These are phyloP conservation scores for Metridium senile DNA, from an alignment of 92 coral and sea anemone species.

Conservation along the genomic window DNA sequence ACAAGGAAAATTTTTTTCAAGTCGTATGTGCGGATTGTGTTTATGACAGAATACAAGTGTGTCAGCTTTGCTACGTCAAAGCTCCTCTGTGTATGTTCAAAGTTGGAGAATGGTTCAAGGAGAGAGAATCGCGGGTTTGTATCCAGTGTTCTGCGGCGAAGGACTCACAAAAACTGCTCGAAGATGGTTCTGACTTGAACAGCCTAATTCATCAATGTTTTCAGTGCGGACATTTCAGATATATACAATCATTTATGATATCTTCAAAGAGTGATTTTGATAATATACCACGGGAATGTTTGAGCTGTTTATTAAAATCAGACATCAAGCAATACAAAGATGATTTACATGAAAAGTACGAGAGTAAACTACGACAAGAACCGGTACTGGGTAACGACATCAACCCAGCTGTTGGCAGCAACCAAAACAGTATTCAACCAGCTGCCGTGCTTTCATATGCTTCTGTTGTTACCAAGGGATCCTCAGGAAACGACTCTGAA, in stretches of 20 bases:
- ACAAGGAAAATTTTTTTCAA: slow-evolving; percentile 55
- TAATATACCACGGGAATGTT: slow-evolving; percentile 74
- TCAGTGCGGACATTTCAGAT: slow-evolving; percentile 88
- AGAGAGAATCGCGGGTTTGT: slow-evolving; percentile 75
- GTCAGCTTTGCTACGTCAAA: slow-evolving; percentile 71
- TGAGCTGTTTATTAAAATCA: slow-evolving; percentile 78
- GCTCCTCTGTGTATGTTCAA: slow-evolving; percentile 94
- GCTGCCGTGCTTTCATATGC: slow-evolving; percentile 60
- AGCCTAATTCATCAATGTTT: slow-evolving; percentile 90
- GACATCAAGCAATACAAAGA: slow-evolving; percentile 82
- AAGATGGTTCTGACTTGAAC: slow-evolving; percentile 71
- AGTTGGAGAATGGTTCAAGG: slow-evolving; percentile 90
- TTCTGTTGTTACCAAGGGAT: slow-evolving; percentile 82
- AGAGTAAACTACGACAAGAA: slow-evolving; percentile 75
- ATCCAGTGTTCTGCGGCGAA: slow-evolving; percentile 85
- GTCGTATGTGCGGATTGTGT: slow-evolving; percentile 94
- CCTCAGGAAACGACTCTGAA: slow-evolving; percentile 29
- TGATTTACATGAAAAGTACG: slow-evolving; percentile 81
- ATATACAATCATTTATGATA: slow-evolving; percentile 81
- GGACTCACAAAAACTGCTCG: slow-evolving; percentile 71
- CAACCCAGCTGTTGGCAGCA: slow-evolving; percentile 53
- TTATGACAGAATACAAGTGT: slow-evolving; percentile 90
- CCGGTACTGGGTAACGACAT: slow-evolving; percentile 82
- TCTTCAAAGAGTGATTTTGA: slow-evolving; percentile 55
- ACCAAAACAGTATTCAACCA: slow-evolving; percentile 17